These are phyloP conservation scores for Meteorus cinctellus DNA, from an alignment of 2,888 invertebrate species.

Conservation along the genomic window DNA sequence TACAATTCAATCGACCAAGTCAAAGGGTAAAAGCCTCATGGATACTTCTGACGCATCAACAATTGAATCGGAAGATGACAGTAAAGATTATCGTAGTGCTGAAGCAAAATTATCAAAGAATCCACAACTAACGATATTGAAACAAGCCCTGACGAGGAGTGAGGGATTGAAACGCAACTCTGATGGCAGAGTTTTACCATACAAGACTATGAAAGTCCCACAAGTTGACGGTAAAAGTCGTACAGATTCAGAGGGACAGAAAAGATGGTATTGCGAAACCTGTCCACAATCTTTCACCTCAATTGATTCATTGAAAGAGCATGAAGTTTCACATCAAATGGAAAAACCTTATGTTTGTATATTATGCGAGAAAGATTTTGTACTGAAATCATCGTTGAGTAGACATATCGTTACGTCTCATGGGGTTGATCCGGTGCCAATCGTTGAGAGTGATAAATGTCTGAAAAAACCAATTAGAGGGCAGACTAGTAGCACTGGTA, in stretches of 20 bases:
- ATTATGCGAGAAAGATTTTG: conserved; percentile 75
- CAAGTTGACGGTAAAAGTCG: conserved; percentile 3
- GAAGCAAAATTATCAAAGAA: conserved; percentile 74
- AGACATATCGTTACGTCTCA: conserved; percentile 75
- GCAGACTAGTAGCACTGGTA: conserved; percentile 53
- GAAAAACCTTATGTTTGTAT: conserved; percentile 74
- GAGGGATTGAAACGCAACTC: conserved; percentile 65
- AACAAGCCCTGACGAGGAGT: conserved; percentile 69
- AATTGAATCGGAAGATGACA: conserved; percentile 66
- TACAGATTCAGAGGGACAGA: not conserved
- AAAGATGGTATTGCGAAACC: conserved; percentile 65
- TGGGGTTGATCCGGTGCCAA: conserved; percentile 74
- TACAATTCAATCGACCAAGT: conserved; percentile 54
- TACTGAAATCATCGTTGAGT: conserved; percentile 73
- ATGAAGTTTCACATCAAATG: conserved; percentile 65
- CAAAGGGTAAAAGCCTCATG: conserved; percentile 69
- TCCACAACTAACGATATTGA: conserved; percentile 70
- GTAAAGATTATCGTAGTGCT: conserved; percentile 69
- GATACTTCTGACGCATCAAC: conserved; percentile 67
- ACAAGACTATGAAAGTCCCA: conserved; percentile 67
- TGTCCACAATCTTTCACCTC: conserved; percentile 66
- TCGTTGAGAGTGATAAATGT: conserved; percentile 67
- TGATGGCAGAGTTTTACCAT: conserved; percentile 63
- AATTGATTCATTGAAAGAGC: conserved; percentile 64
- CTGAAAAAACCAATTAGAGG: conserved; percentile 59